Percentiles rank a stretch among this genome's conserved stretches.
Evolutionary conservation across 1,140 invertebrate species (phyloP).

Genomic region (Aphelinus atriplicis): DNA sequence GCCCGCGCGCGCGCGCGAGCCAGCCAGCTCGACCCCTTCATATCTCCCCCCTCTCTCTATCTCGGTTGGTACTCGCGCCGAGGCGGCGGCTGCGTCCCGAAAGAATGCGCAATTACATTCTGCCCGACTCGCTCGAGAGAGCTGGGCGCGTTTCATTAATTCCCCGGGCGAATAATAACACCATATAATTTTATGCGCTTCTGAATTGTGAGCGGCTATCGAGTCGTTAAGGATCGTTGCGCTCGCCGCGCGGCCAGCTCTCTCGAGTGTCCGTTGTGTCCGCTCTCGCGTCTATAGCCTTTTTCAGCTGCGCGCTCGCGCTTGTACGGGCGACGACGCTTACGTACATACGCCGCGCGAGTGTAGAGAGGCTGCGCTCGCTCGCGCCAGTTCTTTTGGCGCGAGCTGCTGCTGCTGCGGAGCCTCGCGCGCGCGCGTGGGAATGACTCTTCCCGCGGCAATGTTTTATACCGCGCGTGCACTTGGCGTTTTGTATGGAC

Average conservation of each 20-base stretch:
- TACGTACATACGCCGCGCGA: too few relatives aligned
- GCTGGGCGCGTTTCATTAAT: constrained; percentile 29
- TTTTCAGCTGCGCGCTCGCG: too few relatives aligned
- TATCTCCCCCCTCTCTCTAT: constrained; percentile 10
- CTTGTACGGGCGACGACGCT: too few relatives aligned
- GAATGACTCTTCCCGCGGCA: not conserved
- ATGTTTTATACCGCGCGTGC: too few relatives aligned
- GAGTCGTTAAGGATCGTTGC: constrained; percentile 3
- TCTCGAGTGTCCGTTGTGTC: too few relatives aligned
- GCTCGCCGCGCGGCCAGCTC: not conserved
- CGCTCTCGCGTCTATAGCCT: too few relatives aligned
- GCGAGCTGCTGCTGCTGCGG: too few relatives aligned
- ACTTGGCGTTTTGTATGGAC: too few relatives aligned
- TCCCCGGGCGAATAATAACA: constrained; percentile 28
- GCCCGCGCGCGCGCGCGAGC: not conserved
- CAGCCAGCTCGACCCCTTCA: constrained; percentile 9
- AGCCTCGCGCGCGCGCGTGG: not conserved
- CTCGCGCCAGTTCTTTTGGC: too few relatives aligned
- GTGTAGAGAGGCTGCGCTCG: too few relatives aligned
- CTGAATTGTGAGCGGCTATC: constrained; percentile 29
- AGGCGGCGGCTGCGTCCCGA: not conserved
- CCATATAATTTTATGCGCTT: constrained; percentile 37
- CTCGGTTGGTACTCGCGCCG: not conserved
- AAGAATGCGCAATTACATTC: constrained; percentile 33
- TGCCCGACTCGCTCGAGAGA: not conserved